phyloP scores from a whole-genome alignment of 2,113 vertebrate species.

The Emberiza fucata region DNA sequence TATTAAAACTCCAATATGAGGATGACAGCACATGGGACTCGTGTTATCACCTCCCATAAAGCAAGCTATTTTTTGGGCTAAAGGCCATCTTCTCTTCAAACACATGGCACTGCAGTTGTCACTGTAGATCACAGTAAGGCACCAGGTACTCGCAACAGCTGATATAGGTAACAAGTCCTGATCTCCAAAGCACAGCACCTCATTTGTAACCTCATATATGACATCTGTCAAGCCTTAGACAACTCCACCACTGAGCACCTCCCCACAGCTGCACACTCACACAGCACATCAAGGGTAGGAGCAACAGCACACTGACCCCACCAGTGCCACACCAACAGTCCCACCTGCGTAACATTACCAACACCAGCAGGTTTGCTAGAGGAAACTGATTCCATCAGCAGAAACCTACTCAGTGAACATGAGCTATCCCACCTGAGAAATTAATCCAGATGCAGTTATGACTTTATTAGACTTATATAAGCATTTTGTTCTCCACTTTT shows the following conservation, averaged over 20 bases:
- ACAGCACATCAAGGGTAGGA: not conserved
- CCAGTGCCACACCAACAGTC: not conserved
- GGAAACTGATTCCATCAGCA: not conserved
- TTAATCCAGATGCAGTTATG: not conserved
- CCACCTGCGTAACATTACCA: not conserved
- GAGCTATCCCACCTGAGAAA: not conserved
- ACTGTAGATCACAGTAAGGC: not conserved
- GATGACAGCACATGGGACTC: not conserved
- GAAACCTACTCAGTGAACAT: not conserved
- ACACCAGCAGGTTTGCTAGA: not conserved
- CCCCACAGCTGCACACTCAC: not conserved
- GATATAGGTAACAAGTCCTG: not conserved
- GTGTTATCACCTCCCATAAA: not conserved
- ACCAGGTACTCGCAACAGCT: not conserved
- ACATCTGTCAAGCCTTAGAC: not conserved
- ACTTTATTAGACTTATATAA: not conserved
- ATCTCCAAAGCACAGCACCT: not conserved
- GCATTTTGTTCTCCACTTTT: not conserved
- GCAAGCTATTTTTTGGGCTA: not conserved
- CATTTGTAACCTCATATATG: not conserved
- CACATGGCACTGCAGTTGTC: not conserved
- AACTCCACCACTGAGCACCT: not conserved
- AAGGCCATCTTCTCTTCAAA: not conserved
- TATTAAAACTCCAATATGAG: not conserved
- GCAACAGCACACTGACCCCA: not conserved